phyloP scores from a whole-genome alignment of 2,113 vertebrate species.

The Prochilodus magdalenae region DNA sequence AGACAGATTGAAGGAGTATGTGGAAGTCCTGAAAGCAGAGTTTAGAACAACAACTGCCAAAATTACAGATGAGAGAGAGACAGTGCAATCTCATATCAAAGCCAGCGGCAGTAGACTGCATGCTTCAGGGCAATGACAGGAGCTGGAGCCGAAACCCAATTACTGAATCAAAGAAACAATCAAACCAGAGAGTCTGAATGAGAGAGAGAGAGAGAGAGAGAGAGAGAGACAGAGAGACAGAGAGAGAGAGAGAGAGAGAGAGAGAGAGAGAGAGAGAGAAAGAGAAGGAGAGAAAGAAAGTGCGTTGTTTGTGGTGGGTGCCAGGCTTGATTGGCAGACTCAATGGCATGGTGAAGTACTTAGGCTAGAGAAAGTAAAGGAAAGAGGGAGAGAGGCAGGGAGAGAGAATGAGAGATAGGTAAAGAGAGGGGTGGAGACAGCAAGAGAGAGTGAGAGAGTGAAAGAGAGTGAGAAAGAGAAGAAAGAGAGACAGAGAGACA shows the following conservation, averaged over 20 bases:
- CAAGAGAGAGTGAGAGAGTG: no score
- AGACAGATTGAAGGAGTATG: background rate
- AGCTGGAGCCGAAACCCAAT: conserved; percentile 21
- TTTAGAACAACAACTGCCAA: conserved; percentile 27
- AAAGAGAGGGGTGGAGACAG: no score
- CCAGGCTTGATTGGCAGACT: no score
- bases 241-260: background rate
- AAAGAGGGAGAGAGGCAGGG: no score
- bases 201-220: background rate
- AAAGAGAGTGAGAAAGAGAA: no score
- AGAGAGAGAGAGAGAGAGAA: background rate
- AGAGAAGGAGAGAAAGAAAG: background rate
- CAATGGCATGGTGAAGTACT: no score
- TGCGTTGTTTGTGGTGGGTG: no score
- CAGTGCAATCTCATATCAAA: conserved; percentile 18
- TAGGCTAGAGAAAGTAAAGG: no score
- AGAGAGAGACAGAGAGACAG: background rate
- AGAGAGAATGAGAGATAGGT: no score
- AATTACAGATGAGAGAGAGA: conserved; percentile 4
- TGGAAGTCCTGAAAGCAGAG: background rate
- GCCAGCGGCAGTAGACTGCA: conserved; percentile 39
- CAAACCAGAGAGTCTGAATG: conserved; percentile 25
- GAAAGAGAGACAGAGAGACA: no score
- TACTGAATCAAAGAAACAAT: conserved; percentile 26
- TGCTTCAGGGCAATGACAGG: conserved; percentile 37